These are phyloP conservation scores for Geotrypetes seraphini DNA, from an alignment of 2,797 vertebrate genomes.

Conservation along the genomic window DNA sequence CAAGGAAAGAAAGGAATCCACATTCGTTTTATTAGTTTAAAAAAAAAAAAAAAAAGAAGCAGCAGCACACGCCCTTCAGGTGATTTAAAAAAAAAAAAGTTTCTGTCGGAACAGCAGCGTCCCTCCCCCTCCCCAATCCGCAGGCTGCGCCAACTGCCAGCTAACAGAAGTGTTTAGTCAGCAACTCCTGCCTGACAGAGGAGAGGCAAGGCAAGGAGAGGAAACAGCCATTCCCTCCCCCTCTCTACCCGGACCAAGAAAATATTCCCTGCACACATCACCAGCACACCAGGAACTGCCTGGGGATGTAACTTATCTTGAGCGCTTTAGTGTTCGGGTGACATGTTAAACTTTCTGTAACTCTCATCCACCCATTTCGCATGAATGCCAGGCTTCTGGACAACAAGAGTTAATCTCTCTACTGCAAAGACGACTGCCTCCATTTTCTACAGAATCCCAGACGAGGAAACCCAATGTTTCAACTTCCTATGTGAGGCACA, in stretches of 20 bases:
- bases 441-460: slow-evolving; percentile 50
- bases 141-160: slow-evolving; percentile 52
- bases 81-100: slow-evolving; percentile 6
- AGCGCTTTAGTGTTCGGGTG: background rate
- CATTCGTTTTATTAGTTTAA: slow-evolving; percentile 12
- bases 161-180: slow-evolving; percentile 75
- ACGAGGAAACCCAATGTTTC: slow-evolving; percentile 32
- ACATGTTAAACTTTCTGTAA: background rate
- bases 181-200: slow-evolving; percentile 46
- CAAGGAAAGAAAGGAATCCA: too few species aligned
- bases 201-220: slow-evolving; percentile 17
- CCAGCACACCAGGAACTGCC: background rate
- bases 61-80: too few species aligned
- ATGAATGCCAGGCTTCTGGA: slow-evolving; percentile 15
- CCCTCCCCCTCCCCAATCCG: slow-evolving; percentile 53
- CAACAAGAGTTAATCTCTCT: slow-evolving; percentile 24
- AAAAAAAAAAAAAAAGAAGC: too few species aligned
- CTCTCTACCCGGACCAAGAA: slow-evolving; percentile 9
- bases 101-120: too few species aligned
- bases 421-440: slow-evolving; percentile 71
- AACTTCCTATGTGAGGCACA: slow-evolving; percentile 40
- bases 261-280: background rate
- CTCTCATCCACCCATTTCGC: slow-evolving; percentile 15
- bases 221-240: slow-evolving; percentile 18
- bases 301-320: background rate